Base-by-base conservation (phyloP, 2,888 invertebrate genomes). In the Hoplodrina blanda region DNA sequence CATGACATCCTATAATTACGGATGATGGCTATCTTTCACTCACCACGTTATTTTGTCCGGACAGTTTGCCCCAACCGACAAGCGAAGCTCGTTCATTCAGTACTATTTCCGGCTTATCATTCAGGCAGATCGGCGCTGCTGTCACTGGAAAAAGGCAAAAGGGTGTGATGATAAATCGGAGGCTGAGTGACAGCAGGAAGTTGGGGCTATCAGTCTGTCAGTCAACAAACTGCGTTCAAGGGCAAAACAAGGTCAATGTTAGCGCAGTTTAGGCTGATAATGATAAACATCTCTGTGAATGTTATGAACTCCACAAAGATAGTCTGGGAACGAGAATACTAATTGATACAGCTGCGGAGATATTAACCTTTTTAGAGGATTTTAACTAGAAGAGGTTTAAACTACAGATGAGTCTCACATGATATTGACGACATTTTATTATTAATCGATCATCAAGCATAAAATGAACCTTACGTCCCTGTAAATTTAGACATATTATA, bases 41-140 rank as follows among this genome's bases (percentile, higher is more conserved):
- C 84, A 97, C 96, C 86, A 96, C 92, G 77, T 87, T 93, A 68
- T 85, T 94, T 79, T 96, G 96, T 73, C 95, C 96, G 33, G 98
- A 97, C 82, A 97, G 93, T 94, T 97, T 97, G 59, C 98, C 98
- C 97, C 97, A 98, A 25, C 97, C 97, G 63, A 97, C 96, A 30
- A 97, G 95, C 77, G 95, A 89, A n/a, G 96, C 97, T 92, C 96
- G 95, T 81, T 96, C 93, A 77, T 95, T 93, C 79, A 95, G 90
- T 73, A 97, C 90, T 65, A 98, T 97, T 91, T 98, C 97, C 86
- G 98, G 97, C 89, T 97, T 98, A 63, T 97, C 97, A 78, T 97
- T 94, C 81, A 97, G 90, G 88, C 98, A 98, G 84, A 98, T 96
- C 81, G 98, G 98, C 84, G 98, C 98, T 0, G 97, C 97, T 83